Conservation (phyloP, 2,113 vertebrate genomes). For the Bubo scandiacus region DNA sequence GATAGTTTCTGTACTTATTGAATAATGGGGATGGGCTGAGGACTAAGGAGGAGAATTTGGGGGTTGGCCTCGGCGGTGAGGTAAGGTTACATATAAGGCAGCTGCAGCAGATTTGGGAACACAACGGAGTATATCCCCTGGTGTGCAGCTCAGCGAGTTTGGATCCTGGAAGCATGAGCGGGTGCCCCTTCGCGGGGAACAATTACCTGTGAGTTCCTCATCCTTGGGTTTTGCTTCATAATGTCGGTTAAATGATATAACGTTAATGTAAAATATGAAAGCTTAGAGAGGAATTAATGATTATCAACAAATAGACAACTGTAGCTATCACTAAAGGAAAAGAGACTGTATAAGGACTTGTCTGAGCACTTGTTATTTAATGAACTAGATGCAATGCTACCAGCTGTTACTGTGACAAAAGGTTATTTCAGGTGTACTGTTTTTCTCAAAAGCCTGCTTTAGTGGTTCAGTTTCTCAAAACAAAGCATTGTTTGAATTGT, state of each 20-base stretch:
- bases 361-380: not conserved
- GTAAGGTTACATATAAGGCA: constrained; percentile 62
- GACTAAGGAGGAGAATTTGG: not conserved
- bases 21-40: not conserved
- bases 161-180: constrained; percentile 80
- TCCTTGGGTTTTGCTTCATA: not conserved
- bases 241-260: not conserved
- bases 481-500: not conserved
- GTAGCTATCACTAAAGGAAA: not conserved
- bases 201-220: constrained; percentile 79
- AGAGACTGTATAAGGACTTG: not conserved
- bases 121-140: not conserved
- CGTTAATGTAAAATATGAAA: not conserved
- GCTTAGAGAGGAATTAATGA: not conserved
- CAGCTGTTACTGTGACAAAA: not conserved
- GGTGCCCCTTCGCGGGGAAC: constrained; percentile 85
- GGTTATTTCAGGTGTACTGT: not conserved
- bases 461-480: not conserved
- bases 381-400: not conserved
- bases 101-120: not conserved
- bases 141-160: not conserved
- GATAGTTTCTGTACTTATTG: constrained; percentile 3
- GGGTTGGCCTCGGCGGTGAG: constrained; percentile 45
- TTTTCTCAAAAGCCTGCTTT: not conserved
- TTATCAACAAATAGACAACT: not conserved